Conservation (phyloP, 2,797 vertebrate genomes). For the Novumbra hubbsi region DNA sequence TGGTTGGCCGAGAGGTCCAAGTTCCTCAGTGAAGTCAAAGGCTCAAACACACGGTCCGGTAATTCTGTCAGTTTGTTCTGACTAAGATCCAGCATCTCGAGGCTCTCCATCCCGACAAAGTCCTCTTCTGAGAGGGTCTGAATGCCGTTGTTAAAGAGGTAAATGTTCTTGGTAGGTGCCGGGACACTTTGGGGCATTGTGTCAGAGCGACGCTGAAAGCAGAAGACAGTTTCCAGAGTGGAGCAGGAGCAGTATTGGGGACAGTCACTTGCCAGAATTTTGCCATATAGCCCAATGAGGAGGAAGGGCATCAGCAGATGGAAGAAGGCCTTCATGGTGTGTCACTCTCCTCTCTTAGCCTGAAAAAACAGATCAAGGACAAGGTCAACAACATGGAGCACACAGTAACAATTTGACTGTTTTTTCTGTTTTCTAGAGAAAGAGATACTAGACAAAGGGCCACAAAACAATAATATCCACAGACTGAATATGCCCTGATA, state of each 20-base stretch:
- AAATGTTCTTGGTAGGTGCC: conserved; percentile 74
- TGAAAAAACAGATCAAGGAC: conserved; percentile 54
- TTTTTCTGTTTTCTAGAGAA: conserved; percentile 2
- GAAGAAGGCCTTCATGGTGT: conserved; percentile 71
- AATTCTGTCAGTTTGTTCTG: conserved; percentile 88
- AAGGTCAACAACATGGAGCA: conserved; percentile 25
- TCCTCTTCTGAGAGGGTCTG: conserved; percentile 74
- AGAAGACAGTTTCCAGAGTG: conserved; percentile 80
- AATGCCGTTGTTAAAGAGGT: conserved; percentile 89
- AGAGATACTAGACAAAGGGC: background rate
- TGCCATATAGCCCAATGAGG: conserved; percentile 58
- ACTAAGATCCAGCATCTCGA: conserved; percentile 91
- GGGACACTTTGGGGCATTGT: conserved; percentile 78
- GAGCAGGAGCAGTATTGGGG: conserved; percentile 82
- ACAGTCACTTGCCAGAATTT: conserved; percentile 66
- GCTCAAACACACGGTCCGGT: conserved; percentile 83
- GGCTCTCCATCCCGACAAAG: conserved; percentile 75
- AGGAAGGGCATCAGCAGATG: conserved; percentile 51
- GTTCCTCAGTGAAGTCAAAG: conserved; percentile 83
- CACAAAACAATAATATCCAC: conserved; percentile 4
- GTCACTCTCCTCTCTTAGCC: conserved; percentile 50
- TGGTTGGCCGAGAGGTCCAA: conserved; percentile 92
- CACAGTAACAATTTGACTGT: background rate
- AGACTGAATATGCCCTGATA: background rate
- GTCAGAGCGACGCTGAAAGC: conserved; percentile 75